These are phyloP conservation scores for Tyrannus savana DNA, from an alignment of 2,113 vertebrate genomes.

Conservation along the genomic window DNA sequence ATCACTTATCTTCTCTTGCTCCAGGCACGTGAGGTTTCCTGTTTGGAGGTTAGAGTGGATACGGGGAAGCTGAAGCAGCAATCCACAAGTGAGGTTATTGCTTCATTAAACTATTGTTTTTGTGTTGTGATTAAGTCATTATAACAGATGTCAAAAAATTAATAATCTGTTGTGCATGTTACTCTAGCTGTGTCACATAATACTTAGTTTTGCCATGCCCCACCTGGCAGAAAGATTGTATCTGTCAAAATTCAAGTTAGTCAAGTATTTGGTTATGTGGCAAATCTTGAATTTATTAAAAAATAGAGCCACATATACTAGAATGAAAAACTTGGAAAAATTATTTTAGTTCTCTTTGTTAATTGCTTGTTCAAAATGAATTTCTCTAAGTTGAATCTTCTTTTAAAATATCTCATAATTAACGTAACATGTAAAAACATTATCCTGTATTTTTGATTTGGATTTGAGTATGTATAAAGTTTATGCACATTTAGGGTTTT, in stretches of 20 bases:
- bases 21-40: conserved; percentile 76
- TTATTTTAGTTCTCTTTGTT: not conserved
- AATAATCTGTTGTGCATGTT: not conserved
- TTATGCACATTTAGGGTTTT: not conserved
- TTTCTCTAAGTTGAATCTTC: not conserved
- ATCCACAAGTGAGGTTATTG: conserved; percentile 68
- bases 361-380: not conserved
- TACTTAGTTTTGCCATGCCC: not conserved
- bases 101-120: conserved; percentile 33
- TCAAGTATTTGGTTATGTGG: not conserved
- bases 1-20: not conserved
- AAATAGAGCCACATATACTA: not conserved
- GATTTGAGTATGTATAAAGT: not conserved
- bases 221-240: not conserved
- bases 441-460: not conserved
- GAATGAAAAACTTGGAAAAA: not conserved
- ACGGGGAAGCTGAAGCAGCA: conserved; percentile 47
- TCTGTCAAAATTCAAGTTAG: not conserved
- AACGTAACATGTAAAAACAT: not conserved
- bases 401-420: not conserved
- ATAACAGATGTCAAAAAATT: not conserved
- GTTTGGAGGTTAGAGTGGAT: conserved; percentile 72
- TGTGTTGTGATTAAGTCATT: not conserved
- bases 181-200: not conserved
- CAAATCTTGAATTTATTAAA: not conserved